Evolutionary conservation across 2,113 vertebrate genomes (phyloP), one percentile per base, ranked within the genome.

Genomic region (Neogobius melanostomus): DNA sequence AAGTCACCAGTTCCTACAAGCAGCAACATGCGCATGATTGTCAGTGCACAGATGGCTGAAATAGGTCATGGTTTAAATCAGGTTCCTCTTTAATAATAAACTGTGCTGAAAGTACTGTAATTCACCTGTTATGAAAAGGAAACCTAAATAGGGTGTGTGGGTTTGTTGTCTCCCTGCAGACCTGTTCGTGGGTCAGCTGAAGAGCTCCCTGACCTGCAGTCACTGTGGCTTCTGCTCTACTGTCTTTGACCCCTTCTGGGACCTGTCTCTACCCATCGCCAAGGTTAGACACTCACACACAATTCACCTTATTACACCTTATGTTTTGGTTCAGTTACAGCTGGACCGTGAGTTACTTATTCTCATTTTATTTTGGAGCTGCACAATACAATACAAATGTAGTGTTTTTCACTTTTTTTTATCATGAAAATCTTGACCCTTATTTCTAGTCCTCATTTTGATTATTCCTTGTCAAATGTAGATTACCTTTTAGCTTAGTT

Each of bases 201-300:
- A 95, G 93, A 99, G 98, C 73, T 99, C 98, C 0, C 91, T 99
- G 88, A 98, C 96, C 0, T 99, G 98, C 83, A 96, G 93, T 0
- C 94, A 95, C 53, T 99, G 98, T 1, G 95, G 96, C 7, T 96
- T 97, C 91, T 98, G 97, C 83, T 99, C 98, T 62, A 99, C 98
- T 0, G 96, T 96, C 83, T 98, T 98, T 0, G 97, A 99, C 81
- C 98, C 98, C 56, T 99, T 99, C 91, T 99, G 98, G 98, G 98
- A 99, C 90, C 94, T 99, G 68, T 99, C 97, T 44, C 89, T 99
- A 78, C 98, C 98, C 66, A 99, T 99, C 69, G 85, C 96, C 81
- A 98, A 99, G 97, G 98, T 98, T 62, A 84, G 89, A 63, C 47
- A 64, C 68, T 49, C 45, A 69, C 49, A 75, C 61, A 65, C 66